These are phyloP conservation scores for Spodoptera exigua DNA, from an alignment of 2,888 invertebrate species.

Conservation along the genomic window DNA sequence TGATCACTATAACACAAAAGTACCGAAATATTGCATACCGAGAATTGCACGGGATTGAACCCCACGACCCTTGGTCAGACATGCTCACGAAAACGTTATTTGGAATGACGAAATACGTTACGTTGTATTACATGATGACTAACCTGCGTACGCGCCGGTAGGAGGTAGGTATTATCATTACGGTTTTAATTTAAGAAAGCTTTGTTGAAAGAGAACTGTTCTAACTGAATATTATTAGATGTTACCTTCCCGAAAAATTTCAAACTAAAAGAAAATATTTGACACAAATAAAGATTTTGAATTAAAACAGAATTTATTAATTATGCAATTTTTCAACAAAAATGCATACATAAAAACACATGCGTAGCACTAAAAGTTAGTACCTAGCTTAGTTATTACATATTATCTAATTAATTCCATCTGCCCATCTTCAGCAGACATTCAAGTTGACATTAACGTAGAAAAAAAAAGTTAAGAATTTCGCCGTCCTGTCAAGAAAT, in stretches of 20 bases:
- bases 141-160: constrained; percentile 56
- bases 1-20: constrained; percentile 38
- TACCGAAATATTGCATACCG: constrained; percentile 64
- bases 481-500: constrained; percentile 3
- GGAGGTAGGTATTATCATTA: constrained; percentile 43
- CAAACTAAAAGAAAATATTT: too few species aligned
- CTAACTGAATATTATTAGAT: neutral
- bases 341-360: too few species aligned
- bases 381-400: too few species aligned
- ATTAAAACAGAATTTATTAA: too few species aligned
- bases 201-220: neutral
- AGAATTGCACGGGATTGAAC: constrained; percentile 71
- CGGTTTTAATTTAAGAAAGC: neutral
- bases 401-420: too few species aligned
- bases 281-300: too few species aligned
- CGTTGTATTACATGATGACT: constrained; percentile 58
- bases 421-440: too few species aligned
- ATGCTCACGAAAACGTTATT: constrained; percentile 76
- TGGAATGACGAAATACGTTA: constrained; percentile 67
- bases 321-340: too few species aligned
- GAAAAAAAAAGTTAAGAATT: too few species aligned
- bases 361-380: too few species aligned
- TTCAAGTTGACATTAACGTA: too few species aligned
- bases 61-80: constrained; percentile 69
- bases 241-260: too few species aligned